Evolutionary conservation across 2,113 vertebrate genomes (phyloP).

Genomic region (Trochalopteron elliotii): DNA sequence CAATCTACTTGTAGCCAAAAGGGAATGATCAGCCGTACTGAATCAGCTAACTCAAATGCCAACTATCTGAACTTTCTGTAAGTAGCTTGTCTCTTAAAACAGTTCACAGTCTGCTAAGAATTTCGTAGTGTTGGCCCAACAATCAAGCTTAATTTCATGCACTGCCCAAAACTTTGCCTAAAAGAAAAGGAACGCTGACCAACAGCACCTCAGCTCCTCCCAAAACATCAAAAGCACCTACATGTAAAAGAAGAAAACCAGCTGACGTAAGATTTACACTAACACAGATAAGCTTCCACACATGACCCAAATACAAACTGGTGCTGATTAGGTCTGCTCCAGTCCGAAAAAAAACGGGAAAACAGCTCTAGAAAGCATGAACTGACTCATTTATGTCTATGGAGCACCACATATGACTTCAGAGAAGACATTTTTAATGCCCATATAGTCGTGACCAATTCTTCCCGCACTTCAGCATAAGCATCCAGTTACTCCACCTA

Average conservation of each 20-base stretch:
- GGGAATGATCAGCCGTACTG: neutral
- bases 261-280: neutral
- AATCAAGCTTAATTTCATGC: neutral
- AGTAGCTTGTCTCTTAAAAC: neutral
- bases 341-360: neutral
- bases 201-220: neutral
- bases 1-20: neutral
- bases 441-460: slow-evolving; percentile 45
- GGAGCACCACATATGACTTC: neutral
- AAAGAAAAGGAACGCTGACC: neutral
- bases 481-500: slow-evolving; percentile 42
- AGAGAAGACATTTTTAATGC: slow-evolving; percentile 36
- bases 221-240: slow-evolving; percentile 30
- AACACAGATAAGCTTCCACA: neutral
- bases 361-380: neutral
- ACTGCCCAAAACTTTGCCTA: neutral
- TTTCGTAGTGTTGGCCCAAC: neutral
- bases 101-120: neutral
- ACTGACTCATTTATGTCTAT: neutral
- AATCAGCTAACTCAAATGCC: neutral
- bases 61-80: neutral
- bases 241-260: neutral
- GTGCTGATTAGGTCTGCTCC: neutral
- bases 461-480: slow-evolving; percentile 26
- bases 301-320: neutral